Evolutionary conservation across 2,113 vertebrate genomes (phyloP), one percentile per base, ranked within the genome.

Genomic region (Psettodes erumei): DNA sequence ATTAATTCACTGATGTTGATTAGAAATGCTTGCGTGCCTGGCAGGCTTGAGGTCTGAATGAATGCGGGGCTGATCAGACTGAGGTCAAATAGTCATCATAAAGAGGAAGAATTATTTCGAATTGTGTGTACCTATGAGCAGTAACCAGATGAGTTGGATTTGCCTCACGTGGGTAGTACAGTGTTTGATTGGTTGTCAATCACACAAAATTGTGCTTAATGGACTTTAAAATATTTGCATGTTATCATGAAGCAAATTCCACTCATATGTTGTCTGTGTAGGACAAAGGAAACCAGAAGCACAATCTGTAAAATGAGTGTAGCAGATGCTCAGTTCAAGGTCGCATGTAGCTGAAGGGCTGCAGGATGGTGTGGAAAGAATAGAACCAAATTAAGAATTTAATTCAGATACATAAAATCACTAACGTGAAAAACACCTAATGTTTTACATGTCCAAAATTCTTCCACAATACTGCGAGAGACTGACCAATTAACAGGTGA

Each of bases 1-100:
- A 92, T 91, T 88, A 85, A 90, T 88, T 84, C 73, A 47, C 30
- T 45, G 62, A 71, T n/a, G 71, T 87, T 88, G 78, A 92, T 91
- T 82, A 78, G 88, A 86, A 85, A 86, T 37, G 87, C 79, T 82
- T 66, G 64, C 51, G 42, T 85, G 86, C 71, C 82, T 79, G 50
- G 18, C 54, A 58, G 42, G 67, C 45, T 51, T 72, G 63, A 63
- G 56, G 66, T 81, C 68, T 63, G 65, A 81, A 56, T 74, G 76
- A 71, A 6, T 9, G 38, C 4, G 59, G 35, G 23, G 65, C 38
- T 67, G 65, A 83, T 53, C 19, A 28, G 50, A 40, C 71, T 8
- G n/a, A 35, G 72, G 72, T 62, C 79, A 68, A 62, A 74, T 2
- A 43, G 25, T 75, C 25, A 1, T 10, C 4, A 35, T 38, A 21